Evolutionary conservation across 2,797 vertebrate species (phyloP).

Genomic region (Australoheros facetus): DNA sequence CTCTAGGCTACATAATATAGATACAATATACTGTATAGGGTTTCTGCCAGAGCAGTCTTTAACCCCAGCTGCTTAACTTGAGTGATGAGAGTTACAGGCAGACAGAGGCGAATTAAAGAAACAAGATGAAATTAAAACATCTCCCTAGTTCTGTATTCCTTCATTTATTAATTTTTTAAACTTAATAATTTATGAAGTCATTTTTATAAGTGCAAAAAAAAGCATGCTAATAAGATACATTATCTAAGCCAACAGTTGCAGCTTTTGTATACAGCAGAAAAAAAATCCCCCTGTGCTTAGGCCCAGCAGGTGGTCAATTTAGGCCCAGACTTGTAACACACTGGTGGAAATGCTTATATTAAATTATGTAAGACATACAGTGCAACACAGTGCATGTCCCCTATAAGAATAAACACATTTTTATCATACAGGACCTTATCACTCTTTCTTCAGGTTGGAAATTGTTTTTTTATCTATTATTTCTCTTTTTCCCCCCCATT

Average conservation of each 20-base stretch:
- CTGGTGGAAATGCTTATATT: background rate
- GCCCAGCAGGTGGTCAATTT: background rate
- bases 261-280: background rate
- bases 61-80: too few species aligned
- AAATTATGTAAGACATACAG: background rate
- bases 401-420: background rate
- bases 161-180: background rate
- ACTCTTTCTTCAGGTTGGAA: background rate
- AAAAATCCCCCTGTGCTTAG: background rate
- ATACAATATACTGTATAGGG: too few species aligned
- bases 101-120: background rate
- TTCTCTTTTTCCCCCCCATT: background rate
- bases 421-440: background rate
- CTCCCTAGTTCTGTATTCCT: background rate
- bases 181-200: background rate
- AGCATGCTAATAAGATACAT: background rate
- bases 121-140: background rate
- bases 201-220: background rate
- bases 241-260: background rate
- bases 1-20: too few species aligned
- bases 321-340: background rate
- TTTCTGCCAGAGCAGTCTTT: too few species aligned
- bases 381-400: background rate
- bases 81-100: background rate
- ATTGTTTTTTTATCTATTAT: background rate